These are phyloP conservation scores for Percopsis omiscomaycus DNA, from an alignment of 2,797 vertebrate genomes.

Conservation along the genomic window DNA sequence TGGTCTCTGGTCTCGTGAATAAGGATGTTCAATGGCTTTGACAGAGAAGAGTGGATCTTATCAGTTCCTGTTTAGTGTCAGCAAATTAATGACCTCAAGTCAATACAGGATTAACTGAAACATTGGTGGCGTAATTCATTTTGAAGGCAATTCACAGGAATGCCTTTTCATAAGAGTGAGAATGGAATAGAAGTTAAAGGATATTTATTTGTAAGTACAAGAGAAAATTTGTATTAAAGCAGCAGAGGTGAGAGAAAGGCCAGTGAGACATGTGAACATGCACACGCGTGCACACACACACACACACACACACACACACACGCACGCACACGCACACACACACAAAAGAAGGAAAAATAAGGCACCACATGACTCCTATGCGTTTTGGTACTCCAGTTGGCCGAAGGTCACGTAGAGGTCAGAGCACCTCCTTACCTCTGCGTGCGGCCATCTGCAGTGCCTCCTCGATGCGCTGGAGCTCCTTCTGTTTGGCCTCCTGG, in stretches of 20 bases:
- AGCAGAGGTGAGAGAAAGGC: no score
- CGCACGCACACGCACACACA: not conserved
- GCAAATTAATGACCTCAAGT: no score
- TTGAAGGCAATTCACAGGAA: no score
- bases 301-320: not conserved
- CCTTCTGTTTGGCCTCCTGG: conserved; percentile 91
- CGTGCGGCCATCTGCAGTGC: conserved; percentile 85
- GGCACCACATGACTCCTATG: not conserved
- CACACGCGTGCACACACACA: not conserved
- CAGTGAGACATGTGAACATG: not conserved
- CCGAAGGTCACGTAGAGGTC: not conserved
- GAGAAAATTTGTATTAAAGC: not conserved
- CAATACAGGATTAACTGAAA: no score
- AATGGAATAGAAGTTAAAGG: no score
- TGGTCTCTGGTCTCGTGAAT: no score
- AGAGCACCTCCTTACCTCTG: conserved; percentile 80
- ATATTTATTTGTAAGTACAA: no score
- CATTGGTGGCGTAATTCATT: no score
- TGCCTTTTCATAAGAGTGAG: no score
- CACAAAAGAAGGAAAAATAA: not conserved
- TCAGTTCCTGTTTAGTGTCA: no score
- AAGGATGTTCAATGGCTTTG: no score
- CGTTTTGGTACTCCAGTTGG: not conserved
- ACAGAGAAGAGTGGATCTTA: no score
- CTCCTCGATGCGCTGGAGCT: conserved; percentile 91